These are phyloP conservation scores for Conopomorpha cramerella DNA, from an alignment of 1,140 invertebrate species.

Conservation along the genomic window DNA sequence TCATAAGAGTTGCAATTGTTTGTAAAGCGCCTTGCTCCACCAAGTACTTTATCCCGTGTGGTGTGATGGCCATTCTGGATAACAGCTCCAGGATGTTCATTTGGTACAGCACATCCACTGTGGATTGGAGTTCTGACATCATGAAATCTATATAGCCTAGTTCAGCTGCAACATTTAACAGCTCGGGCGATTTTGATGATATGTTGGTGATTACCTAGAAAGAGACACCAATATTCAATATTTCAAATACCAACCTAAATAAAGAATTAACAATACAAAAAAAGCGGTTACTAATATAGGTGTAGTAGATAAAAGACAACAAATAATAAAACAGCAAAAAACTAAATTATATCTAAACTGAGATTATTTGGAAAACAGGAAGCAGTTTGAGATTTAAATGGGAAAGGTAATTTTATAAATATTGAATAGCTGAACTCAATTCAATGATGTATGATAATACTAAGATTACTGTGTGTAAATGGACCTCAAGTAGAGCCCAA, in stretches of 20 bases:
- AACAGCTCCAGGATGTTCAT: slow-evolving; percentile 79
- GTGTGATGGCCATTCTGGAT: slow-evolving; percentile 66
- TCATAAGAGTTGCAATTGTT: slow-evolving; percentile 65
- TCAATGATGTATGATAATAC: neutral
- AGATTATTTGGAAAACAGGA: too few relatives aligned
- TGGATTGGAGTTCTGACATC: slow-evolving; percentile 67
- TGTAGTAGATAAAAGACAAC: too few relatives aligned
- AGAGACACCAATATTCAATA: slow-evolving; percentile 2
- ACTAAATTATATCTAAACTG: too few relatives aligned
- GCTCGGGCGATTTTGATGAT: slow-evolving; percentile 60
- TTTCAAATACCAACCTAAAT: too few relatives aligned
- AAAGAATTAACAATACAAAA: too few relatives aligned
- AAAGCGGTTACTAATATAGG: too few relatives aligned
- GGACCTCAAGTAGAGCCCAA: too few relatives aligned
- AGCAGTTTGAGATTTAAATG: too few relatives aligned
- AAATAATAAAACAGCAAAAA: too few relatives aligned
- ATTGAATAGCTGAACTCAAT: neutral
- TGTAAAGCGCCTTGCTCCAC: slow-evolving; percentile 68
- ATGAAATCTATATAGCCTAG: slow-evolving; percentile 71
- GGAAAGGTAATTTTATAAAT: neutral
- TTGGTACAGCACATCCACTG: slow-evolving; percentile 77
- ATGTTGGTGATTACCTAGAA: slow-evolving; percentile 73
- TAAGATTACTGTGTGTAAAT: too few relatives aligned
- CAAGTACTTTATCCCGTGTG: slow-evolving; percentile 74
- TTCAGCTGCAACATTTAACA: slow-evolving; percentile 60